These are phyloP conservation scores for Drosophila meridionalis DNA, from an alignment of 2,888 invertebrate species.

Conservation along the genomic window DNA sequence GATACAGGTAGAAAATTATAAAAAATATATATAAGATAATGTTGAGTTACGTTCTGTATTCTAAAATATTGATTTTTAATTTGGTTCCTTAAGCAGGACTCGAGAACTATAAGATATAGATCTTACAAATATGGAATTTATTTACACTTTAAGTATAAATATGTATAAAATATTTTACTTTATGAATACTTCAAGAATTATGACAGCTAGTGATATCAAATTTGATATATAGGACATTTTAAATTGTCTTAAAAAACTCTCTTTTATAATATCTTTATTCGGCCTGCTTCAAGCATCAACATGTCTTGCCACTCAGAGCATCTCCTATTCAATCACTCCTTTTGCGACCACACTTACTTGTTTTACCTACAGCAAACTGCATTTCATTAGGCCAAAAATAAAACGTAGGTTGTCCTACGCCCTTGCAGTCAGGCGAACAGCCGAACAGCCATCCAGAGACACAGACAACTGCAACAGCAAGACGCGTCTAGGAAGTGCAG, in stretches of 20 bases:
- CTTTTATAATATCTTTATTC: neutral
- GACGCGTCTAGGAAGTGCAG: conserved; percentile 52
- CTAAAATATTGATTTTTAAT: neutral
- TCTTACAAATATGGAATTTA: too few species aligned
- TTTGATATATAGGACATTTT: too few species aligned
- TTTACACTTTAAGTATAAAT: too few species aligned
- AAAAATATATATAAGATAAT: neutral
- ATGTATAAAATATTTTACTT: too few species aligned
- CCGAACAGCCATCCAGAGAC: neutral
- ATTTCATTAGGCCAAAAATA: conserved; percentile 47
- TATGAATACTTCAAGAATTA: too few species aligned
- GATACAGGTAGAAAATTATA: too few species aligned
- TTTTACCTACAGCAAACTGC: conserved; percentile 56
- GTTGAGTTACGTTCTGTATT: too few species aligned
- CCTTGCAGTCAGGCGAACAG: conserved; percentile 41
- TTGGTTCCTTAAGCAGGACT: neutral
- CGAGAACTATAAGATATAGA: neutral
- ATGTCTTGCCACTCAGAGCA: neutral
- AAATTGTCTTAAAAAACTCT: neutral
- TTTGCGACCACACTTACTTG: neutral
- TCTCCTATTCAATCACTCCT: neutral
- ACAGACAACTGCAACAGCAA: conserved; percentile 22
- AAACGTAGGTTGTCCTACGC: conserved; percentile 53
- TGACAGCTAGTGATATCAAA: too few species aligned
- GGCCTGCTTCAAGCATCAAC: neutral